These are phyloP conservation scores for Tragelaphus strepsiceros DNA, from an alignment of 2,113 vertebrate genomes.

Conservation along the genomic window DNA sequence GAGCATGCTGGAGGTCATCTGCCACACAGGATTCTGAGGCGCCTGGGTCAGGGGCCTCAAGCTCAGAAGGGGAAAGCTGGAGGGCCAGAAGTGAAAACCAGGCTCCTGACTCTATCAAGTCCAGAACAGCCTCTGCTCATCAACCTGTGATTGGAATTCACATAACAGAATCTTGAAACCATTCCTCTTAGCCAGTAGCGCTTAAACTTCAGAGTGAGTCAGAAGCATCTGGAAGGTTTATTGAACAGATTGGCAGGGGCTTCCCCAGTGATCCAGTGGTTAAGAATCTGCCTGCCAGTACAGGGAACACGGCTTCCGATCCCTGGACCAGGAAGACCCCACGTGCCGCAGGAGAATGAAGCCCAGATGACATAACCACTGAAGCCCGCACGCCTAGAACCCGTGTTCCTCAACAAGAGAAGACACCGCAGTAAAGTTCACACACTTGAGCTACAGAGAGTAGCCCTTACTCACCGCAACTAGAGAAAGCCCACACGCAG, in stretches of 20 bases:
- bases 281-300: not conserved
- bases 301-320: not conserved
- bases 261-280: not conserved
- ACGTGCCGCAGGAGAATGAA: not conserved
- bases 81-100: not conserved
- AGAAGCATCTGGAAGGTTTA: not conserved
- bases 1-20: not conserved
- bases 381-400: fast-evolving
- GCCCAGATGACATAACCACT: not conserved
- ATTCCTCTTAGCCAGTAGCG: not conserved
- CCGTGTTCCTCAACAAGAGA: not conserved
- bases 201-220: not conserved
- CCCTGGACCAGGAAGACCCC: not conserved
- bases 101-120: not conserved
- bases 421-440: fast-evolving
- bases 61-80: not conserved
- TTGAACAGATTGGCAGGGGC: not conserved
- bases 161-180: not conserved
- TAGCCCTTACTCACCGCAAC: not conserved
- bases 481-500: not conserved
- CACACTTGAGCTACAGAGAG: not conserved
- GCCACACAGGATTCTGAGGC: not conserved
- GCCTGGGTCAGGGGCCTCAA: not conserved
- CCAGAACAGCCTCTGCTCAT: not conserved
- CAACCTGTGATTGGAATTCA: not conserved